Conservation (phyloP, 2,797 vertebrate species). For the Lycodopsis pacificus region DNA sequence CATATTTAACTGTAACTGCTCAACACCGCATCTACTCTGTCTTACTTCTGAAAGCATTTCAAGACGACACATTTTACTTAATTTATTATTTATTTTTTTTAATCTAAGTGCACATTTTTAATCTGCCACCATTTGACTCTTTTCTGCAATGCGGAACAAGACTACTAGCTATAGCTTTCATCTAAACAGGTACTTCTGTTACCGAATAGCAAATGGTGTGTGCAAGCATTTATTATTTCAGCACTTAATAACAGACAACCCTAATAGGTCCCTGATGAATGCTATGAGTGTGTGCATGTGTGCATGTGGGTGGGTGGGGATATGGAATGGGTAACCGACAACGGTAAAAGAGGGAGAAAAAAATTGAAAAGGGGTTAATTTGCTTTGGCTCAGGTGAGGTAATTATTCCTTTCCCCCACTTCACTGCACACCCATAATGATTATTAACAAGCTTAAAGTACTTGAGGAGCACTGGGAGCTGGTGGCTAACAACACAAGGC, state of each 20-base stretch:
- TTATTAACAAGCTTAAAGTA: conserved; percentile 98
- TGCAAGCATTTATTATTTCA: conserved; percentile 81
- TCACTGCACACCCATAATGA: conserved; percentile 97
- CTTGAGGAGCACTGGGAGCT: conserved; percentile 94
- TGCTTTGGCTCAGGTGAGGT: conserved; percentile 99
- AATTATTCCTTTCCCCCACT: conserved; percentile 96
- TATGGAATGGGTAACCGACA: conserved; percentile 77
- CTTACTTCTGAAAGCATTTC: conserved; percentile 8
- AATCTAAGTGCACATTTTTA: conserved; percentile 3
- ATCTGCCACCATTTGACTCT: conserved; percentile 21
- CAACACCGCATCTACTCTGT: neutral
- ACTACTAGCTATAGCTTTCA: conserved; percentile 38
- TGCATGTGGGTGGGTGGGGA: conserved; percentile 71
- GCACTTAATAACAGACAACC: conserved; percentile 83
- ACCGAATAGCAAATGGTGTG: conserved; percentile 77
- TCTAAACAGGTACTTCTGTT: conserved; percentile 66
- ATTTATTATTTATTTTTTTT: neutral
- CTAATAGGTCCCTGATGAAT: conserved; percentile 86
- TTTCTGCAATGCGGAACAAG: conserved; percentile 21
- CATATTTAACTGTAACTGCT: neutral
- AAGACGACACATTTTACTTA: neutral
- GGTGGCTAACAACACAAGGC: conserved; percentile 89
- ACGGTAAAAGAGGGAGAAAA: conserved; percentile 72
- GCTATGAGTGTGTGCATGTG: conserved; percentile 65
- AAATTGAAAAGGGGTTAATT: conserved; percentile 89